Percentiles rank a stretch among this genome's conserved stretches.
Evolutionary conservation across 2,113 vertebrate species (phyloP).

Genomic region (Gymnocephalus cernua): DNA sequence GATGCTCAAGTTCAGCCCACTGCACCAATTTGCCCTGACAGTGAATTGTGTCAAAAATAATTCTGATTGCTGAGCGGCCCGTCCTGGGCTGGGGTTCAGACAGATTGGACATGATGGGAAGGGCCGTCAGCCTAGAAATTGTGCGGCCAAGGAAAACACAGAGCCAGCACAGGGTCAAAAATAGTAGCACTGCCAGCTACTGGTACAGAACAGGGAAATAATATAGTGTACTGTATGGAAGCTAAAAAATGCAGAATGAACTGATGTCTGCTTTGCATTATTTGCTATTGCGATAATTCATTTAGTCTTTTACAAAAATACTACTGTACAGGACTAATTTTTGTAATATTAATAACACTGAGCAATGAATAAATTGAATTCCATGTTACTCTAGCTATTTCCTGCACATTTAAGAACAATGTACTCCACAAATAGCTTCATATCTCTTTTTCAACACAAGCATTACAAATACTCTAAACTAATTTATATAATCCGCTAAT

Average conservation of each 20-base stretch:
- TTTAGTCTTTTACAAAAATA: slow-evolving; percentile 1
- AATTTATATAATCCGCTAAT: slow-evolving; percentile 67
- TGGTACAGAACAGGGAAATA: background rate
- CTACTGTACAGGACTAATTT: background rate
- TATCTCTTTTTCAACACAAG: slow-evolving; percentile 47
- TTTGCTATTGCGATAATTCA: background rate
- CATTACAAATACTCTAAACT: slow-evolving; percentile 60
- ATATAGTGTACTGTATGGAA: background rate
- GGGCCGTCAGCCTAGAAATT: slow-evolving; percentile 31
- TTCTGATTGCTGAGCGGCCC: slow-evolving; percentile 41
- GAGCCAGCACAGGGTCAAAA: slow-evolving; percentile 13
- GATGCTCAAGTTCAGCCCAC: slow-evolving; percentile 55
- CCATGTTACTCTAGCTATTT: slow-evolving; percentile 14
- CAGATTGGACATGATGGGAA: slow-evolving; percentile 63
- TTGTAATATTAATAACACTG: slow-evolving; percentile 26
- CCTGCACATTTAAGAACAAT: slow-evolving; percentile 46
- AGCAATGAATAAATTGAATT: slow-evolving; percentile 36
- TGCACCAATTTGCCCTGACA: slow-evolving; percentile 69
- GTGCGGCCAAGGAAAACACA: background rate
- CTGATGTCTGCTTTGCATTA: background rate
- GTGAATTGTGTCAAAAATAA: slow-evolving; percentile 67
- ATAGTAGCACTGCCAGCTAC: background rate
- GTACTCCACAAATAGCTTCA: slow-evolving; percentile 21
- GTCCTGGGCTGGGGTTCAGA: slow-evolving; percentile 48
- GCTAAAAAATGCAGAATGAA: background rate